A percentile compares a stretch with the other conserved stretches of the same genome.
phyloP scores from a whole-genome alignment of 2,113 vertebrate genomes.

The Thinocorus orbignyianus region DNA sequence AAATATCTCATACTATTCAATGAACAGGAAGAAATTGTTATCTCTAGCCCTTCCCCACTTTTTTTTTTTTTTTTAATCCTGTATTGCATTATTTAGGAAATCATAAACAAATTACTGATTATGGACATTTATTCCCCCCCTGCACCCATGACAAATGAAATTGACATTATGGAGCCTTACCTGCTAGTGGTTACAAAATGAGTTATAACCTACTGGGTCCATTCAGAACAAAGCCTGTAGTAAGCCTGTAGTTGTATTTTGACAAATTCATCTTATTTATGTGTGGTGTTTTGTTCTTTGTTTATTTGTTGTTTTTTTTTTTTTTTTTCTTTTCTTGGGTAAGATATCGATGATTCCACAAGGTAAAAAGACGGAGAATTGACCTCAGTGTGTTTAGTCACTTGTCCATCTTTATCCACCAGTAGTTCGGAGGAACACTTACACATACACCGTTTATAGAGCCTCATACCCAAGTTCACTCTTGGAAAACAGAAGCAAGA shows the following conservation, averaged over 20 bases:
- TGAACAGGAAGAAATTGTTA: background rate
- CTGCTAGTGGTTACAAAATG: background rate
- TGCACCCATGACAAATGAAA: background rate
- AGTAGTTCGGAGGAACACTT: background rate
- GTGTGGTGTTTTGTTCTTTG: no score
- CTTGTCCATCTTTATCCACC: background rate
- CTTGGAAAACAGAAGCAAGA: background rate
- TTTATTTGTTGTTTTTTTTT: no score
- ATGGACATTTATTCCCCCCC: background rate
- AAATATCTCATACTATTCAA: background rate
- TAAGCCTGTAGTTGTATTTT: no score
- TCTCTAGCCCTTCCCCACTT: accelerated
- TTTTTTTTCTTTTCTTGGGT: background rate
- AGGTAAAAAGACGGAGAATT: background rate
- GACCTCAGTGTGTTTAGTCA: accelerated
- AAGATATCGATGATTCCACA: background rate
- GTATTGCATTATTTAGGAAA: background rate
- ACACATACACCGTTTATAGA: background rate
- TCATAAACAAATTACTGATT: background rate
- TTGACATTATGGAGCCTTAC: background rate
- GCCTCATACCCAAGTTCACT: accelerated
- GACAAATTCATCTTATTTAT: background rate
- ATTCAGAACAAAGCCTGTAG: background rate
- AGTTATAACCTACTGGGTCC: background rate
- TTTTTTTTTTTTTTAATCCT: background rate